A percentile compares a stretch with the other conserved stretches of the same genome.
phyloP scores from a whole-genome alignment of 2,797 vertebrate species.

The Channa striata region DNA sequence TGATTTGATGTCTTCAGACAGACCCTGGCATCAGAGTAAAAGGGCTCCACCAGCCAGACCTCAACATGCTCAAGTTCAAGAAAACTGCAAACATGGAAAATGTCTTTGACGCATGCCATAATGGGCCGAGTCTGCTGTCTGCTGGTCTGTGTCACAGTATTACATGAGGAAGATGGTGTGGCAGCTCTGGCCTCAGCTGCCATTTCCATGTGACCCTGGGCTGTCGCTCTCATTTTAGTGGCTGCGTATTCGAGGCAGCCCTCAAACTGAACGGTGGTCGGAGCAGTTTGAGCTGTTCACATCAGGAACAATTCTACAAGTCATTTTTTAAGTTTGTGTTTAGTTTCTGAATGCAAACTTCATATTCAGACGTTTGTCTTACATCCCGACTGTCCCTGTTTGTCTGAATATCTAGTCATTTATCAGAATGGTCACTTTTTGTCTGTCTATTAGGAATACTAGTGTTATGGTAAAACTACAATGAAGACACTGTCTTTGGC shows the following conservation, averaged over 20 bases:
- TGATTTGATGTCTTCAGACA: not conserved
- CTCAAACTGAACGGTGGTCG: not conserved
- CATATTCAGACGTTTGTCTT: not conserved
- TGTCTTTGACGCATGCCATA: not conserved
- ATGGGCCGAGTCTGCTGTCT: not conserved
- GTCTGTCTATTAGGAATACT: not conserved
- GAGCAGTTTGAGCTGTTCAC: not conserved
- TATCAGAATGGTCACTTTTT: constrained; percentile 1
- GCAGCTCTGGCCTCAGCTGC: not conserved
- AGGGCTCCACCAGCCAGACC: not conserved
- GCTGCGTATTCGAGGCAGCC: not conserved
- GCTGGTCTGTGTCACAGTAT: not conserved
- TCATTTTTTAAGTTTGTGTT: no score
- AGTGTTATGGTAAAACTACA: not conserved
- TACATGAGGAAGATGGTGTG: not conserved
- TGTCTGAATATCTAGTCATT: not conserved
- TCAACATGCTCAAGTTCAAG: not conserved
- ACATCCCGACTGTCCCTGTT: not conserved
- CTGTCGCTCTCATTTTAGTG: not conserved
- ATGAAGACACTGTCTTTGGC: constrained; percentile 17
- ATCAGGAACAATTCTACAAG: not conserved
- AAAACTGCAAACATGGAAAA: not conserved
- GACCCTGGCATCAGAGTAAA: no score
- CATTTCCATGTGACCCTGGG: not conserved
- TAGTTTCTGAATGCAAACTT: not conserved